Percentiles rank a stretch among this genome's conserved stretches.
Conservation (phyloP, 2,113 vertebrate genomes). For the Lucifuga dentata region DNA sequence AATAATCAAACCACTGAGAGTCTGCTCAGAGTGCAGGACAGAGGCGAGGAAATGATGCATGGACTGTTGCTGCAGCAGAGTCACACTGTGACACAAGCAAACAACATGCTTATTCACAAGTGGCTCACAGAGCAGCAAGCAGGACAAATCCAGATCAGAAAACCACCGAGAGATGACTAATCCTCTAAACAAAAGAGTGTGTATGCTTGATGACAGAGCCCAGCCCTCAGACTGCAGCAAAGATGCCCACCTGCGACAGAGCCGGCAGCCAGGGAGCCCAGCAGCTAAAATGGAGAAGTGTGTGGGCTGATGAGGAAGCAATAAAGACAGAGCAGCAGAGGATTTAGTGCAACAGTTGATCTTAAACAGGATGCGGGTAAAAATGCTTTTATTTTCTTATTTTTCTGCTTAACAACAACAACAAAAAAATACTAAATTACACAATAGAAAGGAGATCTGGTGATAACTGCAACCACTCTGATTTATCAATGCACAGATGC, state of each 20-base stretch:
- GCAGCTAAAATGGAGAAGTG: constrained; percentile 73
- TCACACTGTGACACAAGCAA: constrained; percentile 41
- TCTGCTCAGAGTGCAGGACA: constrained; percentile 39
- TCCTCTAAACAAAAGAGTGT: constrained; percentile 67
- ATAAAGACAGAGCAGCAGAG: constrained; percentile 31
- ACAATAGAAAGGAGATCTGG: background rate
- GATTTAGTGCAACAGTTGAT: constrained; percentile 48
- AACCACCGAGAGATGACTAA: constrained; percentile 48
- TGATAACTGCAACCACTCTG: constrained; percentile 12
- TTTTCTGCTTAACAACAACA: background rate
- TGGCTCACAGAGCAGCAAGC: constrained; percentile 35
- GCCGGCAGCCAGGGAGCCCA: constrained; percentile 49
- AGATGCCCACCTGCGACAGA: constrained; percentile 77
- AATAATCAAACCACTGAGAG: constrained; percentile 34
- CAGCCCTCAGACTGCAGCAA: constrained; percentile 75
- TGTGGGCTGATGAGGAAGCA: constrained; percentile 68
- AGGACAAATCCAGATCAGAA: constrained; percentile 52
- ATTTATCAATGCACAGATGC: constrained; percentile 50
- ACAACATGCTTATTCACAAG: constrained; percentile 54
- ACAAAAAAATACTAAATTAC: background rate
- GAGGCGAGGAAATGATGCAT: constrained; percentile 56
- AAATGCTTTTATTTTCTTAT: background rate
- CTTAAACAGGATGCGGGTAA: background rate
- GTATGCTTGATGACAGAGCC: constrained; percentile 59
- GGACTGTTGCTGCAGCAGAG: constrained; percentile 65